A percentile compares a stretch with the other conserved stretches of the same genome.
Evolutionary conservation across 2,113 vertebrate species (phyloP).

Genomic region (Barbus barbus): DNA sequence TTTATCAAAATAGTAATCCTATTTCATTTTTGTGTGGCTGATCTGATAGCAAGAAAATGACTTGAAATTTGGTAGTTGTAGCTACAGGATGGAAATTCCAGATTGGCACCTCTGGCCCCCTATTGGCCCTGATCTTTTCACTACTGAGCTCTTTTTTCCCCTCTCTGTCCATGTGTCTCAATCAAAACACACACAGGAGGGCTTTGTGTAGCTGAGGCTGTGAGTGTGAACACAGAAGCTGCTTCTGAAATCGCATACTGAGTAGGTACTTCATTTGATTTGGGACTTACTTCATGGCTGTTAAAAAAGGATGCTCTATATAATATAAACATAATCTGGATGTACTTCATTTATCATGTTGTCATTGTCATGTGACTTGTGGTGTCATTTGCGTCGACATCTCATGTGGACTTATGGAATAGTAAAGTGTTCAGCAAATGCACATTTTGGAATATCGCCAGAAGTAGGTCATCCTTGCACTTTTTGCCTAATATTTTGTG

Average conservation of each 20-base stretch:
- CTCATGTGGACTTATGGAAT: not conserved
- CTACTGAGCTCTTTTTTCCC: conserved; percentile 64
- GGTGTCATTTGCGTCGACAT: not conserved
- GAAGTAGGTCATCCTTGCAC: not conserved
- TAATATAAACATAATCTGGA: not conserved
- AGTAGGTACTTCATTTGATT: not conserved
- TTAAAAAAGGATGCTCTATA: not conserved
- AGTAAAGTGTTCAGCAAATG: not conserved
- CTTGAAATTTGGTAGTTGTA: not conserved
- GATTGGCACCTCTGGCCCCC: conserved; percentile 54
- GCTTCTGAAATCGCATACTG: not conserved
- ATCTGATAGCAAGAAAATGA: not conserved
- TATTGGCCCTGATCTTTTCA: conserved; percentile 66
- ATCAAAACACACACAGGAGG: conserved; percentile 68
- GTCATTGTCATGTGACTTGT: not conserved
- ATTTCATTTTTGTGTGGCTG: not conserved
- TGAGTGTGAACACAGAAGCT: conserved; percentile 36
- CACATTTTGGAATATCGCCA: not conserved
- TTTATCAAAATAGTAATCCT: not conserved
- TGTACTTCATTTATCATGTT: not conserved
- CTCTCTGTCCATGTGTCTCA: conserved; percentile 60
- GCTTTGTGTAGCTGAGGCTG: conserved; percentile 51
- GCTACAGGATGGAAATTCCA: conserved; percentile 48
- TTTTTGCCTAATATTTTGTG: not conserved
- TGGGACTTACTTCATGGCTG: conserved; percentile 38